Conservation (phyloP, 2,113 vertebrate species). For the Sigmodon hispidus region DNA sequence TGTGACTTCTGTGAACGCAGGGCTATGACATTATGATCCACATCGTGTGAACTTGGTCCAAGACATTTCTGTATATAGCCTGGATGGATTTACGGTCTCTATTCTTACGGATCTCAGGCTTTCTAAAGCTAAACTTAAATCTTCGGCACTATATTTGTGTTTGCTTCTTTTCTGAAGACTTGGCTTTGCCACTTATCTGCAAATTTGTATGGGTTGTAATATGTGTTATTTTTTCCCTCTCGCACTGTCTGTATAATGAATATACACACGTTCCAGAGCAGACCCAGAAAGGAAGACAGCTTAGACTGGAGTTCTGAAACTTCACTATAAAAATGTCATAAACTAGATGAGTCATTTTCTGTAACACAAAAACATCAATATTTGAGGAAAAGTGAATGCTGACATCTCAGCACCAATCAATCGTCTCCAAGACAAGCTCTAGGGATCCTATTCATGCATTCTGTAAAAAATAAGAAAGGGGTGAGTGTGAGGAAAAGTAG, state of each 20-base stretch:
- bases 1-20: neutral
- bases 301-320: conserved; percentile 53
- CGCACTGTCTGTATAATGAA: conserved; percentile 51
- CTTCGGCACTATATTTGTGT: conserved; percentile 1
- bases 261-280: conserved; percentile 45
- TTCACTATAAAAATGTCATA: conserved; percentile 46
- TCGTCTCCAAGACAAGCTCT: neutral
- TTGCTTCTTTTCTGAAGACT: conserved; percentile 45
- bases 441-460: neutral
- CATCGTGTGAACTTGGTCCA: neutral
- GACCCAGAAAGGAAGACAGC: conserved; percentile 48
- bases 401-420: neutral
- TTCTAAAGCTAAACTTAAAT: conserved; percentile 30
- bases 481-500: neutral
- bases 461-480: neutral
- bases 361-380: neutral
- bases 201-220: conserved; percentile 17
- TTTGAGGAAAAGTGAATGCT: conserved; percentile 30
- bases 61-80: neutral
- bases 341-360: conserved; percentile 55
- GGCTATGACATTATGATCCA: neutral
- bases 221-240: conserved; percentile 1
- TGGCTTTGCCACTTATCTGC: conserved; percentile 20
- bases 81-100: neutral
- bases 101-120: neutral